These are phyloP conservation scores for Catharus bicknelli DNA, from an alignment of 2,113 vertebrate genomes.

Conservation along the genomic window DNA sequence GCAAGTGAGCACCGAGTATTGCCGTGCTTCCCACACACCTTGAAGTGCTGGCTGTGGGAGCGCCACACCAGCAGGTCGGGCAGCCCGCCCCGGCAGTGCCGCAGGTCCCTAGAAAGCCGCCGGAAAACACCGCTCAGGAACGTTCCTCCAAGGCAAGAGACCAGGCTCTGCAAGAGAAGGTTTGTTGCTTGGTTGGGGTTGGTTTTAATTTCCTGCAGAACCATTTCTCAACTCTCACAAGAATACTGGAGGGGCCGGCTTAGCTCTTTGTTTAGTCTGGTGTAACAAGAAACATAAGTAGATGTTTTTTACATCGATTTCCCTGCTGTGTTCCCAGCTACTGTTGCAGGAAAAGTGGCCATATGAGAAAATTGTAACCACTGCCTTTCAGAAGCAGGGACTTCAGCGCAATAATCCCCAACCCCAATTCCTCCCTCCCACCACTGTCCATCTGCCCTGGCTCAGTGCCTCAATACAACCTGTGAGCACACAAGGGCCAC, in stretches of 20 bases:
- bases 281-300: neutral
- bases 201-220: neutral
- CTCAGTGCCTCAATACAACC: neutral
- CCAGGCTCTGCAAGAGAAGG: slow-evolving; percentile 78
- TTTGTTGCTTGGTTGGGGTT: neutral
- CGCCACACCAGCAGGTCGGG: slow-evolving; percentile 95
- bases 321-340: neutral
- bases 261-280: neutral
- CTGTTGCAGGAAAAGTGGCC: neutral
- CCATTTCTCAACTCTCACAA: neutral
- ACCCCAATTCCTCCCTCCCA: neutral
- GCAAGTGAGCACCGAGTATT: accelerated
- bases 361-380: neutral
- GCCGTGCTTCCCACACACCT: slow-evolving; percentile 72
- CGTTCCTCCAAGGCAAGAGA: slow-evolving; percentile 84
- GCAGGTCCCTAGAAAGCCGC: slow-evolving; percentile 84
- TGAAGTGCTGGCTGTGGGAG: slow-evolving; percentile 72
- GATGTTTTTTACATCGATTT: neutral
- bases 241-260: neutral
- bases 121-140: slow-evolving; percentile 85
- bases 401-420: neutral
- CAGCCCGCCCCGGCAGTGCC: slow-evolving; percentile 89
- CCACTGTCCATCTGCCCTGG: neutral
- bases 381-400: too few species aligned
- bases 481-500: accelerated